phyloP scores from a whole-genome alignment of 1,140 invertebrate species.

The Chrysomallon squamiferum region DNA sequence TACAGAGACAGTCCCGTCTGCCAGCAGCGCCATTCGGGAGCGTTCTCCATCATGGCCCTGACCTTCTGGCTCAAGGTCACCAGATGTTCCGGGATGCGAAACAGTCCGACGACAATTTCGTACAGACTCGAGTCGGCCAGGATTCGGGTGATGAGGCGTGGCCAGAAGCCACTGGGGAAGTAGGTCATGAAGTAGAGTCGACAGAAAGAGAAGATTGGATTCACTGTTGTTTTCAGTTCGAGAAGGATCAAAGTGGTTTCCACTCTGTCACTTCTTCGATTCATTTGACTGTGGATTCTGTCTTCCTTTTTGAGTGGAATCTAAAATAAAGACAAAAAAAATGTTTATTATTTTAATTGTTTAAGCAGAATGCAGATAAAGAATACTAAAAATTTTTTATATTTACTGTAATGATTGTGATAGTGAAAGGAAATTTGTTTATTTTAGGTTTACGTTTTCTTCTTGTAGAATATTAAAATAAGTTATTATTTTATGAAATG shows the following conservation, averaged over 20 bases:
- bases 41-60: slow-evolving; percentile 18
- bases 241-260: slow-evolving; percentile 10
- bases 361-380: too few relatives aligned
- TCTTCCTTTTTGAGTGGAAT: slow-evolving; percentile 23
- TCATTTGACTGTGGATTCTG: neutral
- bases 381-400: too few relatives aligned
- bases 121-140: slow-evolving; percentile 76
- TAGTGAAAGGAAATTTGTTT: too few relatives aligned
- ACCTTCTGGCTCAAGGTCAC: slow-evolving; percentile 28
- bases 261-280: neutral
- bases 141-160: slow-evolving; percentile 88
- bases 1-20: slow-evolving; percentile 90
- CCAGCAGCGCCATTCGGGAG: slow-evolving; percentile 93
- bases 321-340: slow-evolving; percentile 12
- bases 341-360: too few relatives aligned
- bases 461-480: too few relatives aligned
- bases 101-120: slow-evolving; percentile 55
- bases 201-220: slow-evolving; percentile 54
- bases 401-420: too few relatives aligned
- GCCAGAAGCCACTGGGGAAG: slow-evolving; percentile 98
- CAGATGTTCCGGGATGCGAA: slow-evolving; percentile 32
- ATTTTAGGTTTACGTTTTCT: too few relatives aligned
- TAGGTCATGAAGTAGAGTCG: slow-evolving; percentile 81
- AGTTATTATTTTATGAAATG: too few relatives aligned
- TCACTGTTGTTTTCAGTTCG: slow-evolving; percentile 32